Conservation (phyloP, 2,797 vertebrate species). For the Choloepus didactylus region DNA sequence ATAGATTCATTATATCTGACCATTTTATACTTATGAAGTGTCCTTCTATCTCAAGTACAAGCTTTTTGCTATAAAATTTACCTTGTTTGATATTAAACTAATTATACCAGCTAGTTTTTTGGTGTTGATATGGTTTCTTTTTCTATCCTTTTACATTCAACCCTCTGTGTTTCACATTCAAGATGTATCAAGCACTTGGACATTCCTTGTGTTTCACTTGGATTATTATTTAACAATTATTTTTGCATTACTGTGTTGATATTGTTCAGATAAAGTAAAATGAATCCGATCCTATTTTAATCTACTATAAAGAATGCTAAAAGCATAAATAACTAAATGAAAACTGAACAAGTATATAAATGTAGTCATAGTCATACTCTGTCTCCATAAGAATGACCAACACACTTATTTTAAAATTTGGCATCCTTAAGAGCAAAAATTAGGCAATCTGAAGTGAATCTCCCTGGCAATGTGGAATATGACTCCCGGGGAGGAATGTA, state of each 20-base stretch:
- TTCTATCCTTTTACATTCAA: conserved; percentile 25
- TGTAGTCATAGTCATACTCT: neutral
- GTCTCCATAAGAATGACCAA: neutral
- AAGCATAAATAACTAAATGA: conserved; percentile 26
- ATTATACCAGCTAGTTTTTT: neutral
- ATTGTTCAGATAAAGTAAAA: neutral
- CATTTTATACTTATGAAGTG: neutral
- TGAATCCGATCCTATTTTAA: neutral
- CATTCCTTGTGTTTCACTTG: neutral
- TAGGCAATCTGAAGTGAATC: neutral
- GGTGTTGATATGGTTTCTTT: neutral
- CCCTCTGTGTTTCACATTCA: neutral
- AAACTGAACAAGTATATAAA: neutral
- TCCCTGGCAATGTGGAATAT: no score
- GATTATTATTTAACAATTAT: neutral
- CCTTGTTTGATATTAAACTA: neutral
- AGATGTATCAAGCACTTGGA: neutral
- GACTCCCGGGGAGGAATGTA: no score
- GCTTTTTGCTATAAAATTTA: neutral
- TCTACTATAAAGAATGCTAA: neutral
- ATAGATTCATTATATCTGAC: neutral
- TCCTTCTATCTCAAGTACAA: neutral
- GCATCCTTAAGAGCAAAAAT: neutral
- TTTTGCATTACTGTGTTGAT: neutral
- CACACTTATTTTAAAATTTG: neutral